Evolutionary conservation across 1,140 invertebrate genomes (phyloP).

Genomic region (Platyscapa corneri): DNA sequence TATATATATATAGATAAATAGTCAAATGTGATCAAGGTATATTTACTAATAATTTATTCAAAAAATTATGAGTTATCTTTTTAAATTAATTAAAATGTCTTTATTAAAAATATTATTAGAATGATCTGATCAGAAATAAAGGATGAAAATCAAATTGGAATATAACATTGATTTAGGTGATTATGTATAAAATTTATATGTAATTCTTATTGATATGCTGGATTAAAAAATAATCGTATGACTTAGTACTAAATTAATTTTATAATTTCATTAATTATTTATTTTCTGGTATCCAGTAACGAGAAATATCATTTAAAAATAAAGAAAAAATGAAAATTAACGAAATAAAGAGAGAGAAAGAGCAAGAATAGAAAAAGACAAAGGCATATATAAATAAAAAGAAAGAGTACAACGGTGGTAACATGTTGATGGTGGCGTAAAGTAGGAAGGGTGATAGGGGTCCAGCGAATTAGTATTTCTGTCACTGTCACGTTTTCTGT

Average conservation of each 20-base stretch:
- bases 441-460: constrained; percentile 29
- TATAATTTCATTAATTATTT: constrained; percentile 15
- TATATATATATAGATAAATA: no score
- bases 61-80: no score
- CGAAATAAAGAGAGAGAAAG: background rate
- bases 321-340: no score
- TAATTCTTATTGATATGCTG: background rate
- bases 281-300: constrained; percentile 20
- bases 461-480: constrained; percentile 50
- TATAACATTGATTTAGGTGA: no score
- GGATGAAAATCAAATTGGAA: no score
- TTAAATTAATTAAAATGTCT: no score
- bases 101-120: no score
- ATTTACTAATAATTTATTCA: no score
- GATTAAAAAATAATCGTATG: constrained; percentile 30
- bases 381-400: no score
- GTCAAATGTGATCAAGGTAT: no score
- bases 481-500: constrained; percentile 35
- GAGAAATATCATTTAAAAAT: constrained; percentile 25
- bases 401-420: background rate
- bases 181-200: background rate
- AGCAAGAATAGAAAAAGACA: no score
- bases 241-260: constrained; percentile 46
- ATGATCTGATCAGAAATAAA: no score
- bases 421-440: background rate